These are phyloP conservation scores for Phaethornis superciliosus DNA, from an alignment of 2,113 vertebrate species.

Conservation along the genomic window DNA sequence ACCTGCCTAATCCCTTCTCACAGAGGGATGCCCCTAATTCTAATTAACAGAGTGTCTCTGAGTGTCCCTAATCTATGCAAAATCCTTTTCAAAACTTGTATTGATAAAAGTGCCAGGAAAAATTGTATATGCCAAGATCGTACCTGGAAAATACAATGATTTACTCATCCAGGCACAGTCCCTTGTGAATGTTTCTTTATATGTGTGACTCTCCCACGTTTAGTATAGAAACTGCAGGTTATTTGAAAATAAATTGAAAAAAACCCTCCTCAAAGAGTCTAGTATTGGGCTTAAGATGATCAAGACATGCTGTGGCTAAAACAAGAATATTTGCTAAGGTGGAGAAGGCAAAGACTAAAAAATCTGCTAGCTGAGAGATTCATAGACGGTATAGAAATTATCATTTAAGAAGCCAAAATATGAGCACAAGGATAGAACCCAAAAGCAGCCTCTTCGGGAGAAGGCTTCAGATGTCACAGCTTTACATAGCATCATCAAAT, in stretches of 20 bases:
- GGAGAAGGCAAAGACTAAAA: background rate
- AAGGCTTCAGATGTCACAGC: background rate
- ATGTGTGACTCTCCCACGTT: background rate
- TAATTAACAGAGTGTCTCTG: constrained; percentile 42
- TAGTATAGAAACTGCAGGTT: background rate
- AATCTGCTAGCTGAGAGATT: background rate
- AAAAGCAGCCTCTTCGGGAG: background rate
- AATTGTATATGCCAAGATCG: background rate
- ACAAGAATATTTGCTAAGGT: background rate
- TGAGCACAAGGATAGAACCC: background rate
- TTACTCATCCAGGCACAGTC: background rate
- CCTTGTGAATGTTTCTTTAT: background rate
- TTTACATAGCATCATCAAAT: background rate
- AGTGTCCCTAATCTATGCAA: constrained; percentile 44
- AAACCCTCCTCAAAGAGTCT: background rate
- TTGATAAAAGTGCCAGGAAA: background rate
- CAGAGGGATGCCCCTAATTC: constrained; percentile 51
- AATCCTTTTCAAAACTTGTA: constrained; percentile 34
- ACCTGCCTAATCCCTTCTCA: constrained; percentile 62
- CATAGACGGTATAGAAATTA: background rate
- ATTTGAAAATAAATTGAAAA: background rate
- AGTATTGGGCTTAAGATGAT: background rate
- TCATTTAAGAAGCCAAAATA: background rate
- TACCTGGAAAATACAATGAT: background rate
- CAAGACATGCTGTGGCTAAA: background rate